A percentile compares a stretch with the other conserved stretches of the same genome.
phyloP scores from a whole-genome alignment of 2,113 vertebrate species.

The Anguilla rostrata region DNA sequence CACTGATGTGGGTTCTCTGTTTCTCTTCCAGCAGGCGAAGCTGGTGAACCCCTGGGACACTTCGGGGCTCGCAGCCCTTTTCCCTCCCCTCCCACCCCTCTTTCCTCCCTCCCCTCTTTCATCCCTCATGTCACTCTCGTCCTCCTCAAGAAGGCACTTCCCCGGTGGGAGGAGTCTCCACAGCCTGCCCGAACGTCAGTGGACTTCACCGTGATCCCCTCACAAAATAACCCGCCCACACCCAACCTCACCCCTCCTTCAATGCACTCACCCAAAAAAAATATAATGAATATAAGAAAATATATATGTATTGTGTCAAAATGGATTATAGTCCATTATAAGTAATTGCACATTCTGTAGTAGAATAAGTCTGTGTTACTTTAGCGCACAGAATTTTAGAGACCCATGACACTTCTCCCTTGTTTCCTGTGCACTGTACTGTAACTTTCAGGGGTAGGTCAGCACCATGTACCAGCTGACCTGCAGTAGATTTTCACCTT shows the following conservation, averaged over 20 bases:
- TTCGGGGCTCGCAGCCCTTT: background rate
- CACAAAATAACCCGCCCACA: too few species aligned
- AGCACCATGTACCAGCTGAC: background rate
- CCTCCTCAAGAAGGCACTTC: background rate
- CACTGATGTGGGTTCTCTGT: background rate
- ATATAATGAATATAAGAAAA: background rate
- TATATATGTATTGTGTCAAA: background rate
- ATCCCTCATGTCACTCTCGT: background rate
- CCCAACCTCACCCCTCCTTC: too few species aligned
- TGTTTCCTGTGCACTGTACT: constrained; percentile 4
- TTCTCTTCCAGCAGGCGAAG: background rate
- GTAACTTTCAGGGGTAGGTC: background rate
- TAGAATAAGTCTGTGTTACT: background rate
- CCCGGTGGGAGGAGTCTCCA: background rate
- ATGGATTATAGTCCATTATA: background rate
- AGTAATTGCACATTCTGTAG: background rate
- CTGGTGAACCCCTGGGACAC: background rate
- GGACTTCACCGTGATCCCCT: background rate
- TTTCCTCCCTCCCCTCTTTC: background rate
- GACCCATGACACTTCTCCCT: background rate
- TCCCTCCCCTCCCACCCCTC: background rate
- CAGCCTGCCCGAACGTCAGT: background rate
- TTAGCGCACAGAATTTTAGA: background rate
- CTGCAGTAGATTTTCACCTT: background rate
- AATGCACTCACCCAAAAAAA: too few species aligned